Evolutionary conservation across 1,140 invertebrate species (phyloP), one percentile per base, ranked within the genome.

Genomic region (Dolichoris vasculosae): DNA sequence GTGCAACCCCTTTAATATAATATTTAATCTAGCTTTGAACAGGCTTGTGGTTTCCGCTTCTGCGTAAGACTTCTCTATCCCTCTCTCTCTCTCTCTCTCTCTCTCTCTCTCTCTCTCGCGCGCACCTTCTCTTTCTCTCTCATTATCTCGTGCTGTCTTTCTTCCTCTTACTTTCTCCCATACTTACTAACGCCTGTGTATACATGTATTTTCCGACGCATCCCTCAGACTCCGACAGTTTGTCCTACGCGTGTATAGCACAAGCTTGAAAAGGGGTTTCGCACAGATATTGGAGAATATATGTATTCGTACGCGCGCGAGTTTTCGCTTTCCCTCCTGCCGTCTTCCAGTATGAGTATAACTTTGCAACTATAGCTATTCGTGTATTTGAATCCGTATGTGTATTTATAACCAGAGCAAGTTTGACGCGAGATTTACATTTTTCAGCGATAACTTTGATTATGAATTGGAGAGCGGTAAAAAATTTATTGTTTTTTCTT

Each of bases 11-110:
- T 93, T 91, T 93, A 93, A 93, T 93, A 93, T 93, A 93, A 93
- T 93, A 93, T 93, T 93, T 93, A 93, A 93, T 93, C 92, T 93
- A 92, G 92, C 92, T 93, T 93, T 93, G 92, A 93, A 92, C 92
- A 92, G 92, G 90, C 92, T 92, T 93, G 92, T 88, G 92, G 92
- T 92, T 93, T 91, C 89, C 89, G 90, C 91, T 88, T 91, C 90
- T 91, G 89, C 88, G 91, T 90, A 89, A 89, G 91, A 88, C 90
- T 89, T 87, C 90, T 85, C 85, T 87, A 85, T 86, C 82, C 86
- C 84, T 86, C 84, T 48, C 71, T 76, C 26, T 76, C 82, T 87
- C 86, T 86, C 87, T 86, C 83, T 85, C 69, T 26, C 63, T 2
- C 15, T 63, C 4, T n/a, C n/a, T 63, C 23, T 6, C 26, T 20